phyloP scores from a whole-genome alignment of 2,113 vertebrate genomes.

The Psilopsiagon aymara region DNA sequence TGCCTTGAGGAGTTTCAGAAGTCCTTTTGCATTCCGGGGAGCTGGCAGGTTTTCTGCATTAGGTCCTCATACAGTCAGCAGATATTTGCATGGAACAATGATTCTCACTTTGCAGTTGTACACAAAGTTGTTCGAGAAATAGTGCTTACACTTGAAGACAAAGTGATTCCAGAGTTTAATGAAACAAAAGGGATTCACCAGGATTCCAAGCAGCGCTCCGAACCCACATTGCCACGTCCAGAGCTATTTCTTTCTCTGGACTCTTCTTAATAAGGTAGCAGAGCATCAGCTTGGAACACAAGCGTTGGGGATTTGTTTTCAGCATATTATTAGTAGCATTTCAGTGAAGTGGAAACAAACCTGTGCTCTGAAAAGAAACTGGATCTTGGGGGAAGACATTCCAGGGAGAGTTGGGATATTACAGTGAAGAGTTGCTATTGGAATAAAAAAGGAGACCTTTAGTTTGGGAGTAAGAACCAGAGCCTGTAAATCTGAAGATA shows the following conservation, averaged over 20 bases:
- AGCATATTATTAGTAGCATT: constrained; percentile 68
- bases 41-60: not conserved
- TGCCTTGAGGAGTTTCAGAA: not conserved
- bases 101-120: not conserved
- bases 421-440: not conserved
- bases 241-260: constrained; percentile 16
- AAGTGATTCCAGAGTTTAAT: constrained; percentile 16
- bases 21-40: not conserved
- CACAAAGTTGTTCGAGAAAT: not conserved
- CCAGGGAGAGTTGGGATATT: not conserved
- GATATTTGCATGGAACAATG: not conserved
- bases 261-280: constrained; percentile 55
- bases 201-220: not conserved
- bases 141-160: not conserved
- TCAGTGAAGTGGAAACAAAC: constrained; percentile 61
- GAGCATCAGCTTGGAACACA: constrained; percentile 54
- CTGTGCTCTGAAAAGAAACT: constrained; percentile 34
- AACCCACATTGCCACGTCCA: not conserved
- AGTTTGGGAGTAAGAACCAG: not conserved
- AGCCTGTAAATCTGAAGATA: not conserved
- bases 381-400: not conserved
- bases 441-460: not conserved
- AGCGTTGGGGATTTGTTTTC: constrained; percentile 64
- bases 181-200: constrained; percentile 3
- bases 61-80: not conserved